Percentiles rank a stretch among this genome's conserved stretches.
Evolutionary conservation across 2,888 invertebrate genomes (phyloP).

Genomic region (Melikaiella ostensackeni): DNA sequence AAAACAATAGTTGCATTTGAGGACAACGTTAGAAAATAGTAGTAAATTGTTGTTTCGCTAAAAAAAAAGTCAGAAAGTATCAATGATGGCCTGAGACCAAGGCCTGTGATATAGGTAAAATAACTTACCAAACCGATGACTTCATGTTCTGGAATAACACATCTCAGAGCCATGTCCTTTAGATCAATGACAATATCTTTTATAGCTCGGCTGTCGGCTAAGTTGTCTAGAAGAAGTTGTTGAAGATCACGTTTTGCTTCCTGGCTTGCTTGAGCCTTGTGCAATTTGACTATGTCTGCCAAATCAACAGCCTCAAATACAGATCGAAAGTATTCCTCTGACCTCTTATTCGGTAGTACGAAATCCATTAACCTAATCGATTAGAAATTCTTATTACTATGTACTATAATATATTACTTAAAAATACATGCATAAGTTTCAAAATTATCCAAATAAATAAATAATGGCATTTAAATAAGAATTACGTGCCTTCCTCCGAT

Average conservation of each 20-base stretch:
- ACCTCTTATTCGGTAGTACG: conserved; percentile 95
- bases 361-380: conserved; percentile 89
- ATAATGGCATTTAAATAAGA: background rate
- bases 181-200: conserved; percentile 92
- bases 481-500: conserved; percentile 80
- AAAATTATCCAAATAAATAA: background rate
- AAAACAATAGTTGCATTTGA: too few species aligned
- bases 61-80: too few species aligned
- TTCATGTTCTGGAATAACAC: conserved; percentile 94
- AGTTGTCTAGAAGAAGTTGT: conserved; percentile 87
- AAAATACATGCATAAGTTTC: background rate
- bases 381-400: conserved; percentile 24
- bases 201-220: conserved; percentile 91
- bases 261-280: conserved; percentile 91
- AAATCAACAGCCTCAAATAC: conserved; percentile 90
- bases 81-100: too few species aligned
- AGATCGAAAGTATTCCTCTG: conserved; percentile 90
- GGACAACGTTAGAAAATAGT: too few species aligned
- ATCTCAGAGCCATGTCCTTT: conserved; percentile 90
- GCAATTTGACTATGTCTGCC: conserved; percentile 88
- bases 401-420: background rate
- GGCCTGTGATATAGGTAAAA: background rate
- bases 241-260: conserved; percentile 89
- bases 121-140: conserved; percentile 88
- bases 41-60: too few species aligned